Conservation (phyloP, 2,888 invertebrate species). For the Yponomeuta plumbellus region DNA sequence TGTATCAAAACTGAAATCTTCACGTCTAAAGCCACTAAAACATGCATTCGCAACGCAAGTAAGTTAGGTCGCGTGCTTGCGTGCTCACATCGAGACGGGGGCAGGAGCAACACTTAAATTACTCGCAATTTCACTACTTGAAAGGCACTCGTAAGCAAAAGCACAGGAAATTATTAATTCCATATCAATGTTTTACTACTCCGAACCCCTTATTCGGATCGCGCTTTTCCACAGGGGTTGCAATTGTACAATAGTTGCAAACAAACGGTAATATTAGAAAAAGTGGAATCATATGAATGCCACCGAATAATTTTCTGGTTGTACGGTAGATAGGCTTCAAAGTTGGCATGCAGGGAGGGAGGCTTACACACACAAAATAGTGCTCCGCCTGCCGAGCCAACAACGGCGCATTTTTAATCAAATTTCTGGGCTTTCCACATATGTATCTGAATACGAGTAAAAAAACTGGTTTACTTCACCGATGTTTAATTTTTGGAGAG, state of each 20-base stretch:
- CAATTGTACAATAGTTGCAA: neutral
- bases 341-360: conserved; percentile 23
- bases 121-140: conserved; percentile 69
- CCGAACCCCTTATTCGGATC: conserved; percentile 14
- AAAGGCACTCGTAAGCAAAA: conserved; percentile 56
- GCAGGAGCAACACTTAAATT: conserved; percentile 69
- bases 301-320: conserved; percentile 2
- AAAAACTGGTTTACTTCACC: conserved; percentile 38
- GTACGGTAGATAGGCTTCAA: conserved; percentile 27
- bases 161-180: conserved; percentile 59
- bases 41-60: conserved; percentile 2
- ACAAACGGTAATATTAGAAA: neutral
- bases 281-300: conserved; percentile 11
- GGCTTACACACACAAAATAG: conserved; percentile 30
- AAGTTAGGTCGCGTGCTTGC: conserved; percentile 59
- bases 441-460: conserved; percentile 42
- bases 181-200: conserved; percentile 47
- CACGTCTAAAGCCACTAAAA: neutral
- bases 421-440: conserved; percentile 63
- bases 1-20: neutral
- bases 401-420: conserved; percentile 56
- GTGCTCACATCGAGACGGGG: conserved; percentile 57
- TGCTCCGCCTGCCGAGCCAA: conserved; percentile 25
- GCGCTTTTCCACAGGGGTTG: conserved; percentile 2
- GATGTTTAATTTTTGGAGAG: conserved; percentile 22